These are phyloP conservation scores for Psettodes erumei DNA, from an alignment of 2,113 vertebrate species.

Conservation along the genomic window DNA sequence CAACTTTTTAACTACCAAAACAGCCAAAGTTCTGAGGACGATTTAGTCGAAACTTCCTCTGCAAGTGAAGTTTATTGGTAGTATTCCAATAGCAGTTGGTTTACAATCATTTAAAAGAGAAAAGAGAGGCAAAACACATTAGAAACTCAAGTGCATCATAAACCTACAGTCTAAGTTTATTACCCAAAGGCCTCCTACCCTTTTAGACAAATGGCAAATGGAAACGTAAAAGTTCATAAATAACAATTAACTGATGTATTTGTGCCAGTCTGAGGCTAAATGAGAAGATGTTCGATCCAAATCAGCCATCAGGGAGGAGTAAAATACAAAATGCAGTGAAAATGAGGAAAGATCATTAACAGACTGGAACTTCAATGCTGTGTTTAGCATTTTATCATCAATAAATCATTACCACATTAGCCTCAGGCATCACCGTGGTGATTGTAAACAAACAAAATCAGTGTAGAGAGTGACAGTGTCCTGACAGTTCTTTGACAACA, in stretches of 20 bases:
- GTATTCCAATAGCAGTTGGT: background rate
- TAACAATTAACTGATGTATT: constrained; percentile 20
- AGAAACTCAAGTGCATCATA: background rate
- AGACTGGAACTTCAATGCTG: constrained; percentile 21
- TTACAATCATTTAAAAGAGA: background rate
- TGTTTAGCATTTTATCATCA: constrained; percentile 43
- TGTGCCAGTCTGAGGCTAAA: constrained; percentile 16
- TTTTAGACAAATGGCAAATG: background rate
- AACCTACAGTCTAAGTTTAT: background rate
- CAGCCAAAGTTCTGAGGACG: background rate
- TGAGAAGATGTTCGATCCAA: background rate
- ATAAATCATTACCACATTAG: constrained; percentile 48
- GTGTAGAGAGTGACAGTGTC: constrained; percentile 14
- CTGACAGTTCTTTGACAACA: too few relatives aligned
- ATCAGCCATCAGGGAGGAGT: constrained; percentile 1
- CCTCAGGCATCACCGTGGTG: constrained; percentile 35
- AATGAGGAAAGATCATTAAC: constrained; percentile 20
- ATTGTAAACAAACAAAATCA: constrained; percentile 23
- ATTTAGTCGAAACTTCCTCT: background rate
- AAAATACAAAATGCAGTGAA: background rate
- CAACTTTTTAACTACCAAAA: too few relatives aligned
- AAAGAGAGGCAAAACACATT: background rate
- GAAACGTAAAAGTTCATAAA: constrained; percentile 24
- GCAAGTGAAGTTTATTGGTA: background rate
- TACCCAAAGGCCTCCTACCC: background rate